phyloP scores from a whole-genome alignment of 2,113 vertebrate species.

The Zeus faber region DNA sequence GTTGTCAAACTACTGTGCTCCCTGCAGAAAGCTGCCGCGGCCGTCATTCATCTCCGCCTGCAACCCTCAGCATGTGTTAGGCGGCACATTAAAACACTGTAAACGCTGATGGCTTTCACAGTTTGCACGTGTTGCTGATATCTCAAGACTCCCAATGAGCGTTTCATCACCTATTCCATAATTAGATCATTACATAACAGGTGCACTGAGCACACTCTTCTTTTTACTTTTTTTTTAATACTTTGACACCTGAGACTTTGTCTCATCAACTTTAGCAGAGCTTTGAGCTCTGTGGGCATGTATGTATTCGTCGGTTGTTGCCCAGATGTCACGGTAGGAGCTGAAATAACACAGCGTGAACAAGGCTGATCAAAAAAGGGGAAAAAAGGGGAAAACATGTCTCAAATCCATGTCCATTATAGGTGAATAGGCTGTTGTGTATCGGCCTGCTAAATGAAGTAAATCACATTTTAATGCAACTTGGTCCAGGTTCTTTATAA shows the following conservation, averaged over 20 bases:
- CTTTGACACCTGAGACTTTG: slow-evolving; percentile 56
- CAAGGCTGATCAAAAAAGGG: neutral
- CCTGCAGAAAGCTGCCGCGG: slow-evolving; percentile 59
- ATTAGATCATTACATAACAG: slow-evolving; percentile 78
- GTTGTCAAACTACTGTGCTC: slow-evolving; percentile 43
- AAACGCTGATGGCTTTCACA: slow-evolving; percentile 73
- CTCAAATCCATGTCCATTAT: too few relatives aligned
- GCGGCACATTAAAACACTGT: slow-evolving; percentile 68
- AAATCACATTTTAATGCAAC: neutral
- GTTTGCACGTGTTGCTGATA: slow-evolving; percentile 73
- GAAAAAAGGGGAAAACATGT: too few relatives aligned
- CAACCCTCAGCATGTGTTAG: slow-evolving; percentile 58
- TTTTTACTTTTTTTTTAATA: slow-evolving; percentile 6
- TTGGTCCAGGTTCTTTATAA: neutral
- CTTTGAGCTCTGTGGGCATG: slow-evolving; percentile 27
- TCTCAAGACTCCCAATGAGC: slow-evolving; percentile 61
- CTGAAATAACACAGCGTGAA: neutral
- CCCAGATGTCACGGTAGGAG: slow-evolving; percentile 31
- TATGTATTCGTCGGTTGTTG: slow-evolving; percentile 43
- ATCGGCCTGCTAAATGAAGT: neutral
- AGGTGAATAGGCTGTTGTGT: too few relatives aligned
- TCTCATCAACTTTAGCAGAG: slow-evolving; percentile 41
- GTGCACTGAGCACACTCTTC: slow-evolving; percentile 58
- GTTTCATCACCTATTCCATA: slow-evolving; percentile 75
- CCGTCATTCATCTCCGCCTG: slow-evolving; percentile 66